These are phyloP conservation scores for Troides oblongomaculatus DNA, from an alignment of 2,888 invertebrate species.

Conservation along the genomic window DNA sequence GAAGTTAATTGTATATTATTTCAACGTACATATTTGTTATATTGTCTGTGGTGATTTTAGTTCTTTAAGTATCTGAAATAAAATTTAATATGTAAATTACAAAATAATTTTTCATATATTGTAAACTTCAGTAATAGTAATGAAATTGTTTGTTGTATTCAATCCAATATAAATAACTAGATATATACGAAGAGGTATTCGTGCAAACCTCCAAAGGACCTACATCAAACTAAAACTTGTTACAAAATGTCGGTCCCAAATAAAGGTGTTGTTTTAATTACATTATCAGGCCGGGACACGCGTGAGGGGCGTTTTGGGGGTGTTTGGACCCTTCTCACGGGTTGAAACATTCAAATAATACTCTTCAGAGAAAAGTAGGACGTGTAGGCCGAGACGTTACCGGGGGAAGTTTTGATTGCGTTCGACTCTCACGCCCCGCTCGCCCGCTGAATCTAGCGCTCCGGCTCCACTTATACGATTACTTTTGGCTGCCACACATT, in stretches of 20 bases:
- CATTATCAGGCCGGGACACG: constrained; percentile 77
- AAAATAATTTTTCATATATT: no score
- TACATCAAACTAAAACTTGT: constrained; percentile 54
- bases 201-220: constrained; percentile 34
- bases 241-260: constrained; percentile 62
- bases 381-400: constrained; percentile 39
- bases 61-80: no score
- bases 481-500: constrained; percentile 6
- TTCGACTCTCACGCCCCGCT: constrained; percentile 66
- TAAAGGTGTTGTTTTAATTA: constrained; percentile 81
- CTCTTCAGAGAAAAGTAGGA: constrained; percentile 70
- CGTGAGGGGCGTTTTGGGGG: constrained; percentile 50
- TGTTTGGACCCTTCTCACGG: constrained; percentile 73
- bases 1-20: no score
- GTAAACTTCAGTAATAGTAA: no score
- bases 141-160: no score
- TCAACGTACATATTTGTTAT: no score
- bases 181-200: background rate
- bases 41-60: no score
- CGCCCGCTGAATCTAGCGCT: constrained; percentile 52
- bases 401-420: constrained; percentile 71
- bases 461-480: background rate
- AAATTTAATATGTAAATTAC: no score
- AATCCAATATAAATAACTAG: background rate
- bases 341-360: constrained; percentile 78